Base-by-base conservation (phyloP, 2,888 invertebrate species). In the Stenichneumon culpator region DNA sequence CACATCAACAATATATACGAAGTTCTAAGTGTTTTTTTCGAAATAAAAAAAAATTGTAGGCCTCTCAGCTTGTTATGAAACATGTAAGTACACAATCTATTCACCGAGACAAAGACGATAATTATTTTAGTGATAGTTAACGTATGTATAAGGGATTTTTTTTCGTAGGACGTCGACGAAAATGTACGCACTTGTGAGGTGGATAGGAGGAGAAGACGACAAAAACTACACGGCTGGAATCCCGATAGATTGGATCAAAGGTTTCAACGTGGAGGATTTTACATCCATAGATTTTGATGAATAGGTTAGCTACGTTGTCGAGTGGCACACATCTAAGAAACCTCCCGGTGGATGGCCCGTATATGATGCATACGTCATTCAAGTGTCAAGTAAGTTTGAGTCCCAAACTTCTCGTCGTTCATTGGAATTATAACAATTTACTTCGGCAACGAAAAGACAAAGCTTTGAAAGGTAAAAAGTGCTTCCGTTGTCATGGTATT, bases 311-410 rank as follows among this genome's bases (percentile, higher is more conserved):
- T 72, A 52, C 9, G 52, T 52, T 19, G 28, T 72, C 16, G 72
- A 72, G 57, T 72, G 72, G 72, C 28, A 52, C 32, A 52, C 16
- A 32, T 22, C 25, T 16, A 52, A 52, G n/a, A 72, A 72, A 72
- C 52, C 52, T 11, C 25, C 52, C 14, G 72, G 72, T 32, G 72
- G 72, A 54, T 72, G 72, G 72, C 72, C 72, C 32, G 72, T 57
- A 28, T 72, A 72, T 16, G 72, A 72, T 47, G 72, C 72, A 47
- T 54, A 47, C 19, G 72, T 72, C 19, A 52, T 72, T 19, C 54
- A 72, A 28, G 72, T 72, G 50, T 69, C 69, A 4, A 28, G 69
- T 69, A 69, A 69, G 39, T 63, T 28, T 36, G 36, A 2, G 25
- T 25, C 25, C 2, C 25, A 2, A 25, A 25, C 25, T 25, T 25